A percentile compares a stretch with the other conserved stretches of the same genome.
phyloP scores from a whole-genome alignment of 1,140 invertebrate genomes.

The Mizuhopecten yessoensis region DNA sequence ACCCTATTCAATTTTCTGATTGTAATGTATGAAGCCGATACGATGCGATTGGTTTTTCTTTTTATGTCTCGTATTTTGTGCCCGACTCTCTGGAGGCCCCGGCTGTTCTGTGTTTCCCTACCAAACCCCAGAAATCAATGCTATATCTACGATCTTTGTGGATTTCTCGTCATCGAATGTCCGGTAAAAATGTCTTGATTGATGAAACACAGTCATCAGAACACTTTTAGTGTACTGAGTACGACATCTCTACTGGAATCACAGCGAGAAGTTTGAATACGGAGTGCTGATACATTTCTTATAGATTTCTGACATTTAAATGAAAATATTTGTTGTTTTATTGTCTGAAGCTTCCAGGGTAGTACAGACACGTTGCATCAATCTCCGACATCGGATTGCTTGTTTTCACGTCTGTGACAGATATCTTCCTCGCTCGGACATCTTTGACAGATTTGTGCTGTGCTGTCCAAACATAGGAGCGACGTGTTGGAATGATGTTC shows the following conservation, averaged over 20 bases:
- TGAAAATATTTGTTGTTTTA: conserved; percentile 22
- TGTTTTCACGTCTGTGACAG: conserved; percentile 16
- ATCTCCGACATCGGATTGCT: not conserved
- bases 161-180: not conserved
- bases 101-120: not conserved
- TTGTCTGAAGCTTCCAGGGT: not conserved
- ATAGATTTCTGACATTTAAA: conserved; percentile 35
- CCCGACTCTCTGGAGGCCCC: not conserved
- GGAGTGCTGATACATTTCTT: not conserved
- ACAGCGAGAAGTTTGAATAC: not conserved
- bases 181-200: conserved; percentile 15
- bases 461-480: too few relatives aligned
- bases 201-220: not conserved
- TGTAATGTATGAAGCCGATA: not conserved
- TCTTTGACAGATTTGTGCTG: conserved; percentile 12
- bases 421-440: not conserved
- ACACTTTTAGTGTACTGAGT: not conserved
- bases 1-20: conserved; percentile 18
- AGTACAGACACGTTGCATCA: not conserved
- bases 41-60: not conserved
- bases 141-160: not conserved
- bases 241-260: not conserved
- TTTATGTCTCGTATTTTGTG: not conserved
- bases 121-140: conserved; percentile 29
- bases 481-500: not conserved